Evolutionary conservation across 2,888 invertebrate genomes (phyloP), one percentile per base, ranked within the genome.

Genomic region (Dexiosoma caninum): DNA sequence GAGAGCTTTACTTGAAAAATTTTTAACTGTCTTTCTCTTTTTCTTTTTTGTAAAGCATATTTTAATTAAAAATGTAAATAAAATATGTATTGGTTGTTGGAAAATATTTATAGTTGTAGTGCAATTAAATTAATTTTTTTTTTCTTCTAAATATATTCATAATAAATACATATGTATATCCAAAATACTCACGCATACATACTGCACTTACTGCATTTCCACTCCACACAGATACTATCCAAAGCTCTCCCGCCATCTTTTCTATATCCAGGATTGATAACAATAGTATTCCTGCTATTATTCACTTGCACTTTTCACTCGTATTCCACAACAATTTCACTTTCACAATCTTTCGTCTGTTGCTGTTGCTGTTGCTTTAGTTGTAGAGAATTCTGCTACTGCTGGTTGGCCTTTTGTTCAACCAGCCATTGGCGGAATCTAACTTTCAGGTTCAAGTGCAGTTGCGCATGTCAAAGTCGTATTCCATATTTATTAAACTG

Each of bases 391-490:
- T n/a, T n/a, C n/a, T n/a, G n/a, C n/a, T n/a, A n/a, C n/a, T n/a
- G n/a, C n/a, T 6, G 21, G 19, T 12, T 60, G 42, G 35, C 10
- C 19, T 53, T 10, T n/a, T 46, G 14, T 23, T 14, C 66, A 14
- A 46, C 59, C 66, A 44, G 72, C 44, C 55, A 53, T 60, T 30
- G 37, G 53, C n/a, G n/a, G 37, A 77, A 66, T 27, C 27, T 14
- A 46, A 79, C 86, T 88, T 90, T 90, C 90, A 90, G 90, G 90
- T 90, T 90, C 90, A 90, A 90, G 89, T 82, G 84, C 83, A 83
- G 84, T 78, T 87, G 89, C 90, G 89, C 89, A 90, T 86, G 88
- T 83, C 87, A 71, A 78, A 71, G 70, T 64, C 57, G 49, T 62
- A 55, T 55, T 60, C 51, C 23, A 59, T 46, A 16, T 55, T 53